Evolutionary conservation across 2,113 vertebrate species (phyloP).

Genomic region (Eclectus roratus): DNA sequence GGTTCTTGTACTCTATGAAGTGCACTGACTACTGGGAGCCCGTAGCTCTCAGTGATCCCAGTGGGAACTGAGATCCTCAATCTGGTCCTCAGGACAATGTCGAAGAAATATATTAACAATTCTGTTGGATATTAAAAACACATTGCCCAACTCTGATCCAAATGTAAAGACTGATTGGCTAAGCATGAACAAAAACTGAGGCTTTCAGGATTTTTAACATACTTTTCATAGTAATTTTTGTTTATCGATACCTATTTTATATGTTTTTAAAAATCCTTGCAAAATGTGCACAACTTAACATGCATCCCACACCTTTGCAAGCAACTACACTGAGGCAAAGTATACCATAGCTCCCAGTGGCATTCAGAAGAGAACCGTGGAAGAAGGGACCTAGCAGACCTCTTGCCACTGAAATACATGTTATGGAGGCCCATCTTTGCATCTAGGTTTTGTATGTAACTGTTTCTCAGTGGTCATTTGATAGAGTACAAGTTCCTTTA

Average conservation of each 20-base stretch:
- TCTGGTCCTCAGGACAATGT: neutral
- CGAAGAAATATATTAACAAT: constrained; percentile 9
- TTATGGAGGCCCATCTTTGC: neutral
- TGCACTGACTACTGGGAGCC: neutral
- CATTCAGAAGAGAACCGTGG: neutral
- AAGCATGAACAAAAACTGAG: neutral
- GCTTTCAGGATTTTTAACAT: neutral
- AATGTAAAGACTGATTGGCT: neutral
- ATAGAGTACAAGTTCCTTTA: neutral
- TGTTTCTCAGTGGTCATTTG: neutral
- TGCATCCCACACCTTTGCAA: neutral
- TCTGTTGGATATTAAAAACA: constrained; percentile 12
- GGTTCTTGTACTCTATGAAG: neutral
- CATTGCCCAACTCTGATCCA: neutral
- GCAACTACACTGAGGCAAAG: neutral
- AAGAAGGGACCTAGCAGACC: neutral
- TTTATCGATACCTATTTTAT: neutral
- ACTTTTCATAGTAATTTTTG: neutral
- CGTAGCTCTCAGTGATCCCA: neutral
- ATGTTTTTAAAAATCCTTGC: neutral
- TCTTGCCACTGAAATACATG: neutral
- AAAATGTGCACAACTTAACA: neutral
- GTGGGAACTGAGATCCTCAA: neutral
- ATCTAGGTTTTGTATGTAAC: neutral
- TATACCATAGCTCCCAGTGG: neutral